phyloP scores from a whole-genome alignment of 1,140 invertebrate species.

The Dendroctonus valens region DNA sequence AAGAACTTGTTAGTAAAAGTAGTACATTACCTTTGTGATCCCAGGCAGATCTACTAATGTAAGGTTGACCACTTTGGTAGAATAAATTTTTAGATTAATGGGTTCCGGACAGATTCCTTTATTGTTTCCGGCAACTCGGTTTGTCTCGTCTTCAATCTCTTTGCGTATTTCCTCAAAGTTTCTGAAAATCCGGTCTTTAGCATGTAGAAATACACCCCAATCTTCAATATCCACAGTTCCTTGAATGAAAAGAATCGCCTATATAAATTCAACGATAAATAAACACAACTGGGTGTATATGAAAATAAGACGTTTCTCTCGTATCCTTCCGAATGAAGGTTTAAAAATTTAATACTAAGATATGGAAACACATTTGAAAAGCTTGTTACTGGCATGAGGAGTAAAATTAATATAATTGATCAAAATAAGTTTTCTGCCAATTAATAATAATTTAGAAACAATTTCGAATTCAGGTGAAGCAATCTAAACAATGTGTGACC shows the following conservation, averaged over 20 bases:
- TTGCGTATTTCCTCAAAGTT: slow-evolving; percentile 88
- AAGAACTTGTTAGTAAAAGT: not conserved
- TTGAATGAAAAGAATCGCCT: slow-evolving; percentile 48
- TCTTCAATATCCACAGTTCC: slow-evolving; percentile 86
- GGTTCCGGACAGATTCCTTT: slow-evolving; percentile 96
- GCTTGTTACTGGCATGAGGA: no score
- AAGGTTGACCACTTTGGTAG: slow-evolving; percentile 89
- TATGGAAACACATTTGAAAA: no score
- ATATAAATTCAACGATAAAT: no score
- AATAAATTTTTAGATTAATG: slow-evolving; percentile 96
- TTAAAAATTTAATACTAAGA: no score
- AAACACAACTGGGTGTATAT: no score
- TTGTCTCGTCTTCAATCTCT: slow-evolving; percentile 95
- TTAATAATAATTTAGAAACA: no score
- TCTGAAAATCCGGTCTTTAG: slow-evolving; percentile 84
- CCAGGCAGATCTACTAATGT: slow-evolving; percentile 98
- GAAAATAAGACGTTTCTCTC: no score
- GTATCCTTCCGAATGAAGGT: no score
- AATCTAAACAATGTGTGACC: no score
- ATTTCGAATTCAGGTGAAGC: no score
- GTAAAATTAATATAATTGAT: no score
- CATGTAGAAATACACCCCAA: slow-evolving; percentile 96
- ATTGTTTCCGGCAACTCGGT: slow-evolving; percentile 89
- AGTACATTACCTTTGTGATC: slow-evolving; percentile 86
- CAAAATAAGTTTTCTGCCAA: no score